A percentile compares a stretch with the other conserved stretches of the same genome.
phyloP scores from a whole-genome alignment of 1,140 invertebrate genomes.

The Lasioglossum albipes region DNA sequence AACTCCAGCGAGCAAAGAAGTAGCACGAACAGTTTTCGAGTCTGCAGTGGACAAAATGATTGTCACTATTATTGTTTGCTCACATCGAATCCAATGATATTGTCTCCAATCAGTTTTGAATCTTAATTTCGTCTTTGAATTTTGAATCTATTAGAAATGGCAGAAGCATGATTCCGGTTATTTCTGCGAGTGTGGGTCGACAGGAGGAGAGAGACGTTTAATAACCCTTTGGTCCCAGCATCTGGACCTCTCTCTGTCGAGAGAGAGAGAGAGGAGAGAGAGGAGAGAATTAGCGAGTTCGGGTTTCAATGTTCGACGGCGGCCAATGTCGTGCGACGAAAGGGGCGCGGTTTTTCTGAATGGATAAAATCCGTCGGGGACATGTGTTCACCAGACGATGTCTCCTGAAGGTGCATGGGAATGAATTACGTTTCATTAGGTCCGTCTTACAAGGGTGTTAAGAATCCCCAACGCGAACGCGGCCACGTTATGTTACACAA shows the following conservation, averaged over 20 bases:
- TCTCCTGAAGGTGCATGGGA: slow-evolving; percentile 72
- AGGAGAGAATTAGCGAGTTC: slow-evolving; percentile 50
- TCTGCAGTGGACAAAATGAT: too few species aligned
- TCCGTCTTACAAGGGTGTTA: slow-evolving; percentile 34
- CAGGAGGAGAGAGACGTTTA: slow-evolving; percentile 4
- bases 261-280: background rate
- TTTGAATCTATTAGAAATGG: background rate
- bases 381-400: slow-evolving; percentile 74
- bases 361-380: slow-evolving; percentile 69
- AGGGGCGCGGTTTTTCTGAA: slow-evolving; percentile 65
- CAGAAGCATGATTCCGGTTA: background rate
- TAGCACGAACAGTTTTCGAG: background rate
- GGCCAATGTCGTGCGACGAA: slow-evolving; percentile 64
- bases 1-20: background rate
- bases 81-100: too few species aligned
- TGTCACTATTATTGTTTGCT: too few species aligned
- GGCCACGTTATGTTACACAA: slow-evolving; percentile 12
- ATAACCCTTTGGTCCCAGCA: slow-evolving; percentile 28
- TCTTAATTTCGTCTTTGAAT: too few species aligned
- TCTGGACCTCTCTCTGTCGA: background rate
- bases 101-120: too few species aligned
- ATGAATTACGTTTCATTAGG: slow-evolving; percentile 71
- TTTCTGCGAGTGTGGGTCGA: background rate
- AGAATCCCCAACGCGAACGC: background rate
- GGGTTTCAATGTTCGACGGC: slow-evolving; percentile 27